Evolutionary conservation across 2,113 vertebrate genomes (phyloP).

Genomic region (Herpailurus yagouaroundi): DNA sequence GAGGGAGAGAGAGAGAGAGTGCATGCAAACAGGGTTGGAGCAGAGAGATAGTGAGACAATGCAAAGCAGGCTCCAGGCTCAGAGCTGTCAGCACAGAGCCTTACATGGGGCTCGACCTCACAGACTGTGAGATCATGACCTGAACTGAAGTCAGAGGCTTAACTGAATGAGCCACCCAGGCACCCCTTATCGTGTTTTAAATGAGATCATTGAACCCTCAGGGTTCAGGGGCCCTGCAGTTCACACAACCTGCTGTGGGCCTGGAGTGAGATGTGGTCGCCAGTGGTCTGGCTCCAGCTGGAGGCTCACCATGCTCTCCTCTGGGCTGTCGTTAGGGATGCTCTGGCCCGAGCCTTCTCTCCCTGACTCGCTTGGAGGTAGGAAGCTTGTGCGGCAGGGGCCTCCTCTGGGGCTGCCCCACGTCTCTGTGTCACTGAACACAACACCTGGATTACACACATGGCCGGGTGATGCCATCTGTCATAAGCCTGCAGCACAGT

Average conservation of each 20-base stretch:
- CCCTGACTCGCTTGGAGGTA: background rate
- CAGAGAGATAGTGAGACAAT: no score
- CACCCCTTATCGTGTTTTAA: background rate
- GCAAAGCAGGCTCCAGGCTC: no score
- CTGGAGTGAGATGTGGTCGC: background rate
- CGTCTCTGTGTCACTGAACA: background rate
- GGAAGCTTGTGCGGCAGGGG: background rate
- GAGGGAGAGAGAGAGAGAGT: no score
- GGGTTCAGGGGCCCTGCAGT: background rate
- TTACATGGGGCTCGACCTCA: no score
- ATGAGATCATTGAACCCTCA: background rate
- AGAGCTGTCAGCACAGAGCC: no score
- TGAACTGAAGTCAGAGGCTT: no score
- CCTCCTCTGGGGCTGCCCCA: background rate
- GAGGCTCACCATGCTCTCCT: background rate
- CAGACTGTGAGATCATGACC: no score
- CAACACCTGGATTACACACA: background rate
- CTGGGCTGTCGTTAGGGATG: background rate
- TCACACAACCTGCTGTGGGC: accelerated
- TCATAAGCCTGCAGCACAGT: background rate
- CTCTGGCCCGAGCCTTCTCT: background rate
- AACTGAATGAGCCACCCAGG: no score
- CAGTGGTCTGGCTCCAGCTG: background rate
- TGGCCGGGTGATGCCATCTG: background rate
- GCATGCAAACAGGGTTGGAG: no score